Evolutionary conservation across 2,113 vertebrate species (phyloP), one percentile per base, ranked within the genome.

Genomic region (Thymallus thymallus): DNA sequence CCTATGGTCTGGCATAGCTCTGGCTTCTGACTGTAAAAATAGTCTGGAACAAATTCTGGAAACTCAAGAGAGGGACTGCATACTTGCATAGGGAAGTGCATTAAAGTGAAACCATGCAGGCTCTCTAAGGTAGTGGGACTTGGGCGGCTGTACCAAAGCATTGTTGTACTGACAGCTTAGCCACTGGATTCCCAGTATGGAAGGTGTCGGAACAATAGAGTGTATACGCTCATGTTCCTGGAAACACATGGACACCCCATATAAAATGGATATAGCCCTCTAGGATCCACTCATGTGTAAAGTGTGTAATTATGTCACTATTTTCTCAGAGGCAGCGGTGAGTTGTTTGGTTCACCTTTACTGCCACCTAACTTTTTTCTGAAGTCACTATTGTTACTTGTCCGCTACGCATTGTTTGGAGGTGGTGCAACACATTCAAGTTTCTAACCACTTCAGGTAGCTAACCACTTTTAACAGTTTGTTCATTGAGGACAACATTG

Each of bases 81-180:
- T 13, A 22, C 48, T 18, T 75, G 48, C 32, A 51, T 32, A 48
- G 41, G 60, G 45, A 45, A 23, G 23, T 56, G 56, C 45, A 61
- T 73, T 26, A 35, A 23, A 79, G 68, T 67, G 61, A 79, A 56
- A 29, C 65, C 58, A 75, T 66, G 26, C 23, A 10, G 32, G 10
- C 30, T n/a, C 22, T 51, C 22, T 64, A 51, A 10, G 60, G 64
- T 24, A 48, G 71, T 13, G 61, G 71, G 16, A 16, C 64, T 29
- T 55, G 30, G 30, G 16, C 45, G 56, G 41, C 35, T 41, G 61
- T 63, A 79, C 63, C 61, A 77, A 71, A 72, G 65, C 41, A 71
- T 63, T 7, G 45, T 69, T 22, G 70, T 35, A 13, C 61, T 51
- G 41, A 30, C 29, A 72, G 71, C 63, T 71, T 32, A 35, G 55